Base-by-base conservation (phyloP, 1,140 invertebrate species). In the Cydia amplana region DNA sequence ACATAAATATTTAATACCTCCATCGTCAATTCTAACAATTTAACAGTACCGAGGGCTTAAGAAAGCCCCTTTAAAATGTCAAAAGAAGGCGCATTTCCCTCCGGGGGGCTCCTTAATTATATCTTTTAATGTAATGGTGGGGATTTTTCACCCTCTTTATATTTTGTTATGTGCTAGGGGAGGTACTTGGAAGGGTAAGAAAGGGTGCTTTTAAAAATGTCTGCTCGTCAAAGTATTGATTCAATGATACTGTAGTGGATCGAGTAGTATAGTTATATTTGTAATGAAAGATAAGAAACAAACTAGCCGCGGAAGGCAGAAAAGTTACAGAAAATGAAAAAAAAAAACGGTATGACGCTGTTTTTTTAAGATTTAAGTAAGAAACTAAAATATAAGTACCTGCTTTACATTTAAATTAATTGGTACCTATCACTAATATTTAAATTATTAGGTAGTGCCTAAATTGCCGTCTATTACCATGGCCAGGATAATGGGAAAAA, bases 101-200 rank as follows among this genome's bases (percentile, higher is more conserved):
- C 78, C 83, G 87, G 87, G 89, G 82, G 82, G 86, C 86, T 85
- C 85, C 86, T 90, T 91, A 91, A 92, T 92, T 92, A 92, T 89
- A 92, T 91, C 88, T 91, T 91, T 92, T 90, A 92, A 90, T 87
- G 86, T 86, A 86, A 87, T 89, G 88, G 87, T 86, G 86, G 85
- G 87, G 88, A 92, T 92, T 92, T 92, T 92, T 91, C 86, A 81
- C 80, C 84, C 79, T 77, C 75, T 84, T 74, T 77, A 64, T 74
- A 73, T 51, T 32, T 25, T 2, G 72, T 51, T 80, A 36, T 28
- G 78, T 86, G 87, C 72, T 76, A 80, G 80, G 78, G 76, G 79
- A 75, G 82, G 78, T 86, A 76, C 78, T 75, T 79, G 76, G 78
- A 23, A 75, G 72, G 77, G 80, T 75, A 79, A 75, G 78, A 77